Conservation (phyloP, 2,113 vertebrate genomes). For the Hystrix cristata region DNA sequence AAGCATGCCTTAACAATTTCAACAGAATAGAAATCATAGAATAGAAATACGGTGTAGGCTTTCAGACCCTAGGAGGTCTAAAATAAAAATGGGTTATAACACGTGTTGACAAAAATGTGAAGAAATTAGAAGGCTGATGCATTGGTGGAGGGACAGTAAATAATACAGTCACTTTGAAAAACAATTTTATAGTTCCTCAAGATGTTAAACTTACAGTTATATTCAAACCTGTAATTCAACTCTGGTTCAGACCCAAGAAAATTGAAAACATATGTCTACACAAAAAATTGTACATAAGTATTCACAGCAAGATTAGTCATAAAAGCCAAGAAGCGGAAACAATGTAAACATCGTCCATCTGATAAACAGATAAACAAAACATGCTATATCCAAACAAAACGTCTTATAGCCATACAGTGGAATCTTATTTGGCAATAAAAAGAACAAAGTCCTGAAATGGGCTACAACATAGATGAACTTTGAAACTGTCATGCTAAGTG, state of each 20-base stretch:
- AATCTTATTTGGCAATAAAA: slow-evolving; percentile 33
- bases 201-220: slow-evolving; percentile 21
- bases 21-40: neutral
- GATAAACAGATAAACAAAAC: neutral
- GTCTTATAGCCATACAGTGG: neutral
- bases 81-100: neutral
- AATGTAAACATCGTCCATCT: neutral
- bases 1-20: neutral
- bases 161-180: neutral
- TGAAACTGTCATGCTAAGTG: neutral
- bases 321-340: slow-evolving; percentile 10
- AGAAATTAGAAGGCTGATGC: neutral
- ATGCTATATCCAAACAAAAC: neutral
- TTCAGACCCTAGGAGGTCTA: neutral
- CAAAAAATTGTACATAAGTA: slow-evolving; percentile 27
- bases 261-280: slow-evolving; percentile 50
- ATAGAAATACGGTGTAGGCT: too few species aligned
- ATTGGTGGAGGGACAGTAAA: neutral
- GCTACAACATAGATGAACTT: neutral
- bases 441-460: neutral
- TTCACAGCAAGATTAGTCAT: neutral
- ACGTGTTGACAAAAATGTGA: neutral
- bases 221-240: slow-evolving; percentile 7
- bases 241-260: neutral
- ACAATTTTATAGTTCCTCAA: neutral